Evolutionary conservation across 2,888 invertebrate genomes (phyloP).

Genomic region (Callyntrura sp.): DNA sequence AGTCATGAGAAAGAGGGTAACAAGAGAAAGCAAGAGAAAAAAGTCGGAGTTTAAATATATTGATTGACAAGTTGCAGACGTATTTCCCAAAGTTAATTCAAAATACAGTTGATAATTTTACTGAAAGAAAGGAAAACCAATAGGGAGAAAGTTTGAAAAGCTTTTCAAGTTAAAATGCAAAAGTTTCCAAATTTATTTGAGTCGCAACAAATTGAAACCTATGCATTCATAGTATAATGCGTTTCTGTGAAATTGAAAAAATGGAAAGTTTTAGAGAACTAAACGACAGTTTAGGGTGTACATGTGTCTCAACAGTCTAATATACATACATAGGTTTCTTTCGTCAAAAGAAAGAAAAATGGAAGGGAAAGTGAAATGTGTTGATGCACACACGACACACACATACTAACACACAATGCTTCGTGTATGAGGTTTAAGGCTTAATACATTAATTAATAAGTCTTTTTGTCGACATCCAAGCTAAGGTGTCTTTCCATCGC

Average conservation of each 20-base stretch:
- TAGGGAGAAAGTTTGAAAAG: not conserved
- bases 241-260: not conserved
- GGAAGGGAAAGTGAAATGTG: not conserved
- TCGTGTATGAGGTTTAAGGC: too few species aligned
- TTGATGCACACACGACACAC: too few species aligned
- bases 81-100: constrained; percentile 10
- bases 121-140: not conserved
- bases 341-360: not conserved
- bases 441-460: too few species aligned
- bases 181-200: constrained; percentile 39
- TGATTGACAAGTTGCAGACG: constrained; percentile 59
- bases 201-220: constrained; percentile 15
- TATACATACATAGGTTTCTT: not conserved
- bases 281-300: not conserved
- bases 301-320: not conserved
- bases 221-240: not conserved
- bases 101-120: constrained; percentile 29
- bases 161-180: constrained; percentile 47
- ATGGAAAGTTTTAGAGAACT: too few species aligned
- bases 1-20: too few species aligned
- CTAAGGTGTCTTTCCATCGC: too few species aligned
- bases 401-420: too few species aligned
- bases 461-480: too few species aligned
- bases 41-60: constrained; percentile 18
- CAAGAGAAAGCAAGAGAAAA: not conserved